Conservation (phyloP, 2,888 invertebrate genomes). For the Hipparchia sbordonii region DNA sequence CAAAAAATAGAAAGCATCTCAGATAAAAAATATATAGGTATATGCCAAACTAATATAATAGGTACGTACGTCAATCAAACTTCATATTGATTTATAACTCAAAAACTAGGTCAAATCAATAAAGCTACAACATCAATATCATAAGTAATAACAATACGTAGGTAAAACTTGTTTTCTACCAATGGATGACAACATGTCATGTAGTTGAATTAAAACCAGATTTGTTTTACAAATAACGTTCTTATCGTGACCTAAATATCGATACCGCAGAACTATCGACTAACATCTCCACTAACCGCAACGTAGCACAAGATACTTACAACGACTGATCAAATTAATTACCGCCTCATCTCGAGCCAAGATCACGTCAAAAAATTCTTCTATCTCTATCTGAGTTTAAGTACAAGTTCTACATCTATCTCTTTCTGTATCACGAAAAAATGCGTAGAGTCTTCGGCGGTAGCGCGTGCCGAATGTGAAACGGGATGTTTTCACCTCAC, state of each 20-base stretch:
- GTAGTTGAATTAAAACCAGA: background rate
- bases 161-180: background rate
- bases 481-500: conserved; percentile 72
- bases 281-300: conserved; percentile 54
- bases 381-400: conserved; percentile 49
- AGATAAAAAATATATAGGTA: no score
- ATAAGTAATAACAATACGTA: background rate
- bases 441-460: conserved; percentile 60
- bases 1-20: no score
- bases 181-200: conserved; percentile 7
- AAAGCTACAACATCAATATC: background rate
- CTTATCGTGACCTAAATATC: conserved; percentile 30
- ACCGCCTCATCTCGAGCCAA: conserved; percentile 73
- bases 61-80: no score
- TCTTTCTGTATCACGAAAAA: conserved; percentile 50
- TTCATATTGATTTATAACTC: background rate
- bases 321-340: conserved; percentile 79
- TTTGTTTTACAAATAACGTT: conserved; percentile 17
- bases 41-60: no score
- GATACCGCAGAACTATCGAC: conserved; percentile 38
- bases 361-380: conserved; percentile 60
- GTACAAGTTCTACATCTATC: conserved; percentile 33
- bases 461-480: conserved; percentile 77
- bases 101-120: background rate
- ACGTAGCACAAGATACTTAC: conserved; percentile 61